Evolutionary conservation across 2,113 vertebrate genomes (phyloP), one percentile per base, ranked within the genome.

Genomic region (Anguilla japonica): DNA sequence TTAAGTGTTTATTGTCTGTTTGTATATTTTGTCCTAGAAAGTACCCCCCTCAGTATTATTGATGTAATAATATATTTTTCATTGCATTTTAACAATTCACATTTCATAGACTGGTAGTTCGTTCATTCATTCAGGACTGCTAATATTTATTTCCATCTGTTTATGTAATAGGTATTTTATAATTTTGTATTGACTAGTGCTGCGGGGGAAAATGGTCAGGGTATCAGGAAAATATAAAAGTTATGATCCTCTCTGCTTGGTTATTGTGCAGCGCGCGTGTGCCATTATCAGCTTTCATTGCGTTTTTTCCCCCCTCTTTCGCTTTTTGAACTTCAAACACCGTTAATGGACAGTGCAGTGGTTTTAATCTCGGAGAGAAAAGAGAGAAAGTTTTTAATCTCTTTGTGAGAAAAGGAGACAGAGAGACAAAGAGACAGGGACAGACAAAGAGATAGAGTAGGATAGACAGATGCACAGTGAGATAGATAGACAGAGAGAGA

Each of bases 361-460:
- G 34, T 92, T 93, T 88, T 92, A 93, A 93, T 93, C 91, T 84
- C n/a, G 20, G 43, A 1, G 43, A 43, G 43, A 43, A 43, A 43
- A 1, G 43, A 43, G 43, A 43, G 43, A n/a, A n/a, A n/a, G n/a
- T n/a, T n/a, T n/a, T n/a, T n/a, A n/a, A 34, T 34, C 34, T 34
- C 34, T 34, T 34, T 46, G 43, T 6, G 43, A 46, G 43, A 46
- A 8, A 46, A 7, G 3, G 43, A 46, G 43, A 46, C 5, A 46
- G 43, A 8, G 43, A 46, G 43, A 46, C 5, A 46, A 8, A 46
- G 43, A 46, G 43, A 46, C 5, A 46, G 43, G 43, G 43, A 46
- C 5, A 46, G 43, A 46, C 5, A 46, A 8, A 3, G 43, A 46
- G 2, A 46, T 4, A 46, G 43, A 2, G 43, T 46, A 8, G 8